These are phyloP conservation scores for Mayetiola destructor DNA, from an alignment of 2,888 invertebrate species.

Conservation along the genomic window DNA sequence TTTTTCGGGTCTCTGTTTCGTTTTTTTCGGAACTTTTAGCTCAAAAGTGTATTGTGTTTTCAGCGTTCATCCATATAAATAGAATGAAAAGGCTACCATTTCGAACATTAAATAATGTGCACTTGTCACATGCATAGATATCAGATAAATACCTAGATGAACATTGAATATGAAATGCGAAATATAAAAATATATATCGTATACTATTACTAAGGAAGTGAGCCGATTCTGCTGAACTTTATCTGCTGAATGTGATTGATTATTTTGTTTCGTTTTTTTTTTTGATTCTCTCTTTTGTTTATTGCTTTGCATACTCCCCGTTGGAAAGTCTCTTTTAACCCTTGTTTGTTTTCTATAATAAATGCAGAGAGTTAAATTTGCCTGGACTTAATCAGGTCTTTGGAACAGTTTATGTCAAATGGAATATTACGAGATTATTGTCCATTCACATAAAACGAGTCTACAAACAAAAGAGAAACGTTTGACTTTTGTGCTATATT, in stretches of 20 bases:
- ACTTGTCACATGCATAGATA: neutral
- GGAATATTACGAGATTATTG: too few species aligned
- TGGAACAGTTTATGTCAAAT: too few species aligned
- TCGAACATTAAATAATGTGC: constrained; percentile 5
- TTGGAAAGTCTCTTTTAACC: too few species aligned
- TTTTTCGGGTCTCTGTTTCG: neutral
- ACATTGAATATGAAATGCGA: too few species aligned
- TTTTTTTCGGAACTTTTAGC: neutral
- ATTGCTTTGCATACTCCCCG: neutral
- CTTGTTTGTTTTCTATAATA: too few species aligned
- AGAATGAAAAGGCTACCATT: neutral
- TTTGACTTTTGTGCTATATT: too few species aligned
- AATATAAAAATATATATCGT: neutral
- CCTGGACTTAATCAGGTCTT: too few species aligned
- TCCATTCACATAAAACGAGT: too few species aligned
- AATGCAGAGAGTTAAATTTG: too few species aligned
- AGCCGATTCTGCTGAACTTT: too few species aligned
- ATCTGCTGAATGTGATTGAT: too few species aligned
- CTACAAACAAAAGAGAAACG: too few species aligned
- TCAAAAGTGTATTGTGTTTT: neutral
- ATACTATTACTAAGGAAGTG: neutral
- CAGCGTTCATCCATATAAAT: neutral
- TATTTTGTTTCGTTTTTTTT: neutral
- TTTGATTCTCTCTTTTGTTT: neutral
- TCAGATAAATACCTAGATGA: neutral